Percentiles rank a stretch among this genome's conserved stretches.
These are phyloP conservation scores for Leptinotarsa lineolata DNA, from an alignment of 1,140 invertebrate genomes.

Conservation along the genomic window DNA sequence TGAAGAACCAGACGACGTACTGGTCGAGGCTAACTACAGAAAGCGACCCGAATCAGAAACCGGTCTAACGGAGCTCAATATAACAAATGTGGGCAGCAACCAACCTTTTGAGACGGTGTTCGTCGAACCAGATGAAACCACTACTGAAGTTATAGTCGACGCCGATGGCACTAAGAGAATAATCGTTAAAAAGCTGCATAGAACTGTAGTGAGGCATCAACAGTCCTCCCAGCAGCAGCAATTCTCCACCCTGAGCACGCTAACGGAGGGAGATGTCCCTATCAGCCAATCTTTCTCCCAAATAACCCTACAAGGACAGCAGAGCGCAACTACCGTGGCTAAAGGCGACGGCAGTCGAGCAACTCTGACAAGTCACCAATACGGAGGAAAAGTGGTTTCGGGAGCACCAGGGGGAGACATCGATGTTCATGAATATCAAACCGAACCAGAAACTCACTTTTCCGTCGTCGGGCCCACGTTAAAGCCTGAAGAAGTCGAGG, in stretches of 20 bases:
- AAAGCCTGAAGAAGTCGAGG: conserved; percentile 62
- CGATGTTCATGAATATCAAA: conserved; percentile 67
- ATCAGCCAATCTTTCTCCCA: conserved; percentile 67
- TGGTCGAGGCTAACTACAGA: conserved; percentile 76
- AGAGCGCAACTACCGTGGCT: conserved; percentile 65
- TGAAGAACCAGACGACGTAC: conserved; percentile 63
- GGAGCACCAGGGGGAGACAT: conserved; percentile 64
- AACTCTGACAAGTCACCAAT: conserved; percentile 65
- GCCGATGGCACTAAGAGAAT: conserved; percentile 81
- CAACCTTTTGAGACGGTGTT: conserved; percentile 78
- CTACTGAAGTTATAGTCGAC: conserved; percentile 77
- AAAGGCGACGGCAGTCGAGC: conserved; percentile 67
- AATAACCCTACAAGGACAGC: conserved; percentile 66
- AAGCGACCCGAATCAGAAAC: conserved; percentile 58
- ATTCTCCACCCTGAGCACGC: conserved; percentile 46
- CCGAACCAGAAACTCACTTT: conserved; percentile 60
- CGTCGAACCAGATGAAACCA: conserved; percentile 76
- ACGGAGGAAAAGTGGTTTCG: conserved; percentile 66
- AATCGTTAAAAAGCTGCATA: conserved; percentile 71
- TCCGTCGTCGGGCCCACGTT: conserved; percentile 59
- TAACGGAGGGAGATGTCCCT: conserved; percentile 57
- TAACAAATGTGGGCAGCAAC: conserved; percentile 66
- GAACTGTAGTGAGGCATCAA: conserved; percentile 62
- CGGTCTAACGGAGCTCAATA: conserved; percentile 64
- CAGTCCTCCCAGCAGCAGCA: conserved; percentile 60